These are phyloP conservation scores for Nemoura dubitans DNA, from an alignment of 2,888 invertebrate species.

Conservation along the genomic window DNA sequence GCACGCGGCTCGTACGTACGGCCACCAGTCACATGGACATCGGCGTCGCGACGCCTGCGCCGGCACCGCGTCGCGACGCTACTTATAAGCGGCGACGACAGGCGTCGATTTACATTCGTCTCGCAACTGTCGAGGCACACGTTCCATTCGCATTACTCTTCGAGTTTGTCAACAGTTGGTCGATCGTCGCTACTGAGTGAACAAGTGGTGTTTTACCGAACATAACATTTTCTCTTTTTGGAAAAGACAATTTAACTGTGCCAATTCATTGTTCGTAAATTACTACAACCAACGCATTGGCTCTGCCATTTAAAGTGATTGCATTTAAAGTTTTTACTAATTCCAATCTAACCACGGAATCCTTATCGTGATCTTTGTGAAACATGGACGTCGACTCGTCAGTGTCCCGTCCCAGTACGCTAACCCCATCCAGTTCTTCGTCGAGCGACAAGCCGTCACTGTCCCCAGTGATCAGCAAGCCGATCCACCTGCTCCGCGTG, in stretches of 20 bases:
- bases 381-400: background rate
- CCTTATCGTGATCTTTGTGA: no score
- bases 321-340: no score
- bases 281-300: no score
- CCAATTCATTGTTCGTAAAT: no score
- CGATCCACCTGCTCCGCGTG: constrained; percentile 66
- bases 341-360: no score
- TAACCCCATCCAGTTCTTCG: constrained; percentile 12
- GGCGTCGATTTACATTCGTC: background rate
- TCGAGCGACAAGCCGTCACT: background rate
- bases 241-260: no score
- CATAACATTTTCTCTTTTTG: no score
- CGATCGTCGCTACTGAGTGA: background rate
- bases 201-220: no score
- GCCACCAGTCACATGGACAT: background rate
- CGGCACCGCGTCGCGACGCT: background rate
- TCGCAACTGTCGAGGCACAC: background rate
- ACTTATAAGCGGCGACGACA: background rate
- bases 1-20: background rate
- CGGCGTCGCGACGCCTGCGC: background rate
- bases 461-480: constrained; percentile 13
- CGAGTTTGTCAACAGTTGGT: background rate
- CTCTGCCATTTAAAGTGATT: no score
- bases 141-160: background rate
- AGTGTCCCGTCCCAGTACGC: background rate